Evolutionary conservation across 2,888 invertebrate genomes (phyloP).

Genomic region (Philhelius pedissequus): DNA sequence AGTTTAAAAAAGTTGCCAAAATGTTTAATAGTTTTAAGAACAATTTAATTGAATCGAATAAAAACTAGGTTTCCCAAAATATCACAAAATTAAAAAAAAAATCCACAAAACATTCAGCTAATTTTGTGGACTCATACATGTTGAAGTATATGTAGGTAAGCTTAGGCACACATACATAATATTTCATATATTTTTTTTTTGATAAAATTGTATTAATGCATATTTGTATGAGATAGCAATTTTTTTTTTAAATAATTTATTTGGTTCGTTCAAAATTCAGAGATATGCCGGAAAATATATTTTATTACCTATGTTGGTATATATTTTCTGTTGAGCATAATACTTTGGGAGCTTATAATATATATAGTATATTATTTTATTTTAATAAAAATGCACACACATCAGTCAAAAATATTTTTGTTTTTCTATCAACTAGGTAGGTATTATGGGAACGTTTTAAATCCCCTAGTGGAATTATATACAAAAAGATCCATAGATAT

Average conservation of each 20-base stretch:
- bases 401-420: background rate
- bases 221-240: background rate
- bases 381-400: slow-evolving; percentile 26
- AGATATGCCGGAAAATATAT: background rate
- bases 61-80: too few species aligned
- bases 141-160: background rate
- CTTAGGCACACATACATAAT: too few species aligned
- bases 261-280: slow-evolving; percentile 12
- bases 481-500: background rate
- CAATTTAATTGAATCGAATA: too few species aligned
- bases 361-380: slow-evolving; percentile 50
- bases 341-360: slow-evolving; percentile 34
- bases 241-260: slow-evolving; percentile 34
- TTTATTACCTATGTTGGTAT: slow-evolving; percentile 20
- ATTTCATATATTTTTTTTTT: too few species aligned
- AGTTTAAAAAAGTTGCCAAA: too few species aligned
- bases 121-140: too few species aligned
- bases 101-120: too few species aligned
- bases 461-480: slow-evolving; percentile 49
- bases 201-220: background rate
- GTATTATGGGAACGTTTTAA: slow-evolving; percentile 35
- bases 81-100: too few species aligned
- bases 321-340: background rate
- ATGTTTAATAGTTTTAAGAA: too few species aligned
- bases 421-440: slow-evolving; percentile 17